Base-by-base conservation (phyloP, 1,140 invertebrate genomes). In the Achroia grisella region DNA sequence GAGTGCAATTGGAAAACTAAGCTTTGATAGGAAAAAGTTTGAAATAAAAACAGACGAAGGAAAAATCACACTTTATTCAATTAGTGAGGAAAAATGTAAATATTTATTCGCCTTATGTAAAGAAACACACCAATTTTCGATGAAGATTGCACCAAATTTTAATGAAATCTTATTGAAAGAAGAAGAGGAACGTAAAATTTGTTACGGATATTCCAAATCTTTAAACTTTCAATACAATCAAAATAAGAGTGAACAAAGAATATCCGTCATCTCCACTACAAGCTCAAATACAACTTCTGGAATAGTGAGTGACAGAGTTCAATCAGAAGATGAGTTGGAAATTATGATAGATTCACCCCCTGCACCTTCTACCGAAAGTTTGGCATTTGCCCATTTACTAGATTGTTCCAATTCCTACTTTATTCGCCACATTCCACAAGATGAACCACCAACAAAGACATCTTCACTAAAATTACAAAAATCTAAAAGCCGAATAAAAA, bases 1-100 rank as follows among this genome's bases (percentile, higher is more conserved):
- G 96, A 94, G 94, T 65, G 94, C 94, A 62, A 98, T 98, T 46
- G 95, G 93, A 36, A 97, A 97, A 86, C 87, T 98, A 6, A 95
- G 94, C 73, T 98, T 97, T 83, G 96, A 98, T 91, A 92, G 96
- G 70, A 97, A 97, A 85, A 98, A 98, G 80, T 98, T 98, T 86
- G 96, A 98, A 87, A 97, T 98, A 56, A 90, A 95, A 34, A 94
- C 94, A 2, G 91, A 93, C 17, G 94, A 95, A 62, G 92, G 93
- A 53, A 96, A 97, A 71, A 91, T 97, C 51, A 94, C 94, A 0
- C 91, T 97, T 43, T 98, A 96, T 76, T 95, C 95, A 10, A 92
- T 91, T 11, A 95, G 92, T 68, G 96, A 98, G 83, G 95, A 96
- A 62, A 96, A 97, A 75, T 96, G 95, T 69, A 94, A 97, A 86